Percentiles rank a stretch among this genome's conserved stretches.
phyloP scores from a whole-genome alignment of 2,888 invertebrate species.

The Campoletis raptor region DNA sequence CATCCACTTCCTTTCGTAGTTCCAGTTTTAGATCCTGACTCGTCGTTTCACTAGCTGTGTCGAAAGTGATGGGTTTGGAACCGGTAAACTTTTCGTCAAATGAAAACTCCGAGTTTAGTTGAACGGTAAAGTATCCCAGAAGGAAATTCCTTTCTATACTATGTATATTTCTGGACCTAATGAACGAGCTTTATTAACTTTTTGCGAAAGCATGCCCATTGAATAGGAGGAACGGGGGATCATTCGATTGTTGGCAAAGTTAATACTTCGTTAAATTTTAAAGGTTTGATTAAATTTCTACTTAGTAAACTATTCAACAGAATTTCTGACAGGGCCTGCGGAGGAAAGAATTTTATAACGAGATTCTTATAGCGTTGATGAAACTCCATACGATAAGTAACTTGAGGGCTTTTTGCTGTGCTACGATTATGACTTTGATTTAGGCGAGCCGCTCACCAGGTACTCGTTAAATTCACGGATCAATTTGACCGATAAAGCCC shows the following conservation, averaged over 20 bases:
- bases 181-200: neutral
- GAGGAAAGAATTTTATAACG: conserved; percentile 54
- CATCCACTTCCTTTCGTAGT: conserved; percentile 36
- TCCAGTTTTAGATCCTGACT: conserved; percentile 70
- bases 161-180: neutral
- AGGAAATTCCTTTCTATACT: conserved; percentile 47
- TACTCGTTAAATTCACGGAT: conserved; percentile 68
- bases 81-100: conserved; percentile 61
- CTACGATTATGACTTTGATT: conserved; percentile 62
- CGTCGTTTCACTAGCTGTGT: conserved; percentile 54
- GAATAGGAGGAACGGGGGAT: conserved; percentile 15
- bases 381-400: conserved; percentile 37
- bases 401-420: conserved; percentile 30
- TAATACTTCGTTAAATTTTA: conserved; percentile 55
- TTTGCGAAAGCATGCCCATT: conserved; percentile 24
- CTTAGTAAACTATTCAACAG: conserved; percentile 35
- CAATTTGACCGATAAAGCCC: conserved; percentile 71
- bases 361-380: conserved; percentile 58
- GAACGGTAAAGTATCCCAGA: conserved; percentile 57
- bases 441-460: conserved; percentile 62
- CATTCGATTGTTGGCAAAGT: conserved; percentile 64
- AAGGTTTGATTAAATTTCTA: conserved; percentile 59
- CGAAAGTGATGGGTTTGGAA: conserved; percentile 44
- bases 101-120: conserved; percentile 57
- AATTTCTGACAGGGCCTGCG: conserved; percentile 19